Evolutionary conservation across 2,113 vertebrate species (phyloP).

Genomic region (Petroica traversi): DNA sequence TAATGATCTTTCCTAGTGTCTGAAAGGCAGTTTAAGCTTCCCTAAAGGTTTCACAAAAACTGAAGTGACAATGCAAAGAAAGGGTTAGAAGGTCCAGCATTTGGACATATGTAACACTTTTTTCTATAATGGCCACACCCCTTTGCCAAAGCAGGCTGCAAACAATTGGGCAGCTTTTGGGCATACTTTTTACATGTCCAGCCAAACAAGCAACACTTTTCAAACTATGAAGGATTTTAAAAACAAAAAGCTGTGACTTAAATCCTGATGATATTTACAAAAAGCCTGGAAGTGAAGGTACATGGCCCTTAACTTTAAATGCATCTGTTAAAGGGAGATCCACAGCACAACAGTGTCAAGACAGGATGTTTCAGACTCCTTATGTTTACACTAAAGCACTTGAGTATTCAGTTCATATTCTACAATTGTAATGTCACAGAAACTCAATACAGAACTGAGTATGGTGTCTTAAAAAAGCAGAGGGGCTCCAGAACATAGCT

Average conservation of each 20-base stretch:
- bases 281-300: background rate
- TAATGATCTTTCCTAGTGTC: background rate
- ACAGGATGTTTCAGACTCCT: background rate
- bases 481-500: background rate
- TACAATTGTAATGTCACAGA: background rate
- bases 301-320: background rate
- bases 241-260: background rate
- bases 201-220: background rate
- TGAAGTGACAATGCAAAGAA: background rate
- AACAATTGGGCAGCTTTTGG: background rate
- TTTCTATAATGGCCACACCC: background rate
- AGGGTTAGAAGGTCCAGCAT: background rate
- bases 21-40: background rate
- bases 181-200: background rate
- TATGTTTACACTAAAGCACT: background rate
- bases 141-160: background rate
- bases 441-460: background rate
- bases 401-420: background rate
- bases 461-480: background rate
- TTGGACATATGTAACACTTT: accelerated
- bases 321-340: conserved; percentile 7
- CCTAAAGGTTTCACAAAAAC: background rate
- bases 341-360: background rate
- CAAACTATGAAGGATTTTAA: background rate
- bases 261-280: background rate